These are phyloP conservation scores for Oscheius sp. DNA, from an alignment of 2,888 invertebrate genomes.

Conservation along the genomic window DNA sequence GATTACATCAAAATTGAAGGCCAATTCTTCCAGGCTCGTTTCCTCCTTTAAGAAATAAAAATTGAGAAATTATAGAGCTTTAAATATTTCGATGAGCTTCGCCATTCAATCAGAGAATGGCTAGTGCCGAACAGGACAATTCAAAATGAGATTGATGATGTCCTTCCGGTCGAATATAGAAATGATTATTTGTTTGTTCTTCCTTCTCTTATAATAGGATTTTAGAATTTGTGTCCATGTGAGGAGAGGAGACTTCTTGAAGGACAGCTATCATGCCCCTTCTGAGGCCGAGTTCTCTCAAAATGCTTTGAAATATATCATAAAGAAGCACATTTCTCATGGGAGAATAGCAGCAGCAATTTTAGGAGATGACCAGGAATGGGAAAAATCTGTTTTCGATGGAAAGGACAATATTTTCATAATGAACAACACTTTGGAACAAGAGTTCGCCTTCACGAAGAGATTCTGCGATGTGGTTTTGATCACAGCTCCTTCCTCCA, in stretches of 20 bases:
- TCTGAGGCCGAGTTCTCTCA: background rate
- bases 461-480: background rate
- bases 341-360: background rate
- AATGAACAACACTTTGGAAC: background rate
- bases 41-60: too few species aligned
- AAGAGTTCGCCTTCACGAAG: background rate
- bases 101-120: slow-evolving; percentile 29
- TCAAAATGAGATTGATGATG: background rate
- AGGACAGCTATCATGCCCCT: background rate
- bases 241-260: background rate
- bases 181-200: background rate
- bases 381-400: background rate
- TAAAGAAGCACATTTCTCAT: too few species aligned
- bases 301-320: background rate
- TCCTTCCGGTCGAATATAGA: background rate
- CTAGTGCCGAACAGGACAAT: slow-evolving; percentile 24
- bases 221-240: background rate
- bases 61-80: slow-evolving; percentile 24
- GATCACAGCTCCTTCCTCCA: background rate
- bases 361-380: background rate
- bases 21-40: background rate
- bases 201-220: too few species aligned
- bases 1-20: background rate
- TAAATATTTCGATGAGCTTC: slow-evolving; percentile 32
- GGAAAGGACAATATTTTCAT: too few species aligned